phyloP scores from a whole-genome alignment of 2,797 vertebrate genomes.

The Oreochromis grahami region DNA sequence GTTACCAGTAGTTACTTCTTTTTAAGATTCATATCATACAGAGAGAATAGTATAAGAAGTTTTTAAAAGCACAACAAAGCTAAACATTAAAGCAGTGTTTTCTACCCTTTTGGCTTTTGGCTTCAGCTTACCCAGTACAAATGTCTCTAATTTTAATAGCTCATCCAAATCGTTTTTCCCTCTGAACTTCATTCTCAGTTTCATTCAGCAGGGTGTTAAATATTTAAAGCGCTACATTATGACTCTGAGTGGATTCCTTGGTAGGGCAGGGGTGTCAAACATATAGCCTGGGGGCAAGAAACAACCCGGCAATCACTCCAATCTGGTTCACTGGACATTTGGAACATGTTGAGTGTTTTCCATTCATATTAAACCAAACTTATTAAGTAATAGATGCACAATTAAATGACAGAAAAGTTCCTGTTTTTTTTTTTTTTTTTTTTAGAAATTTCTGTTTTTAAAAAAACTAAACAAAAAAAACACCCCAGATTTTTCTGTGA shows the following conservation, averaged over 20 bases:
- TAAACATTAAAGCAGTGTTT: not conserved
- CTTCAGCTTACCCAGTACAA: not conserved
- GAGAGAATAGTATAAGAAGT: not conserved
- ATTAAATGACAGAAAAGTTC: not conserved
- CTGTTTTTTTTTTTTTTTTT: fast-evolving
- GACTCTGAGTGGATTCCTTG: not conserved
- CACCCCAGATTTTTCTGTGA: not conserved
- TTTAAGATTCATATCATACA: not conserved
- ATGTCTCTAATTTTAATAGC: not conserved
- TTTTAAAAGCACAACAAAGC: not conserved
- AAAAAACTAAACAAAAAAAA: fast-evolving
- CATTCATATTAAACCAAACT: not conserved
- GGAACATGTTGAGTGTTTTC: not conserved
- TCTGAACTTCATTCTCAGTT: not conserved
- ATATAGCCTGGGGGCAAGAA: not conserved
- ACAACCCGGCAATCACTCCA: not conserved
- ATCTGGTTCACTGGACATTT: not conserved
- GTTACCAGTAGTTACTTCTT: not conserved
- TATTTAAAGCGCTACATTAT: not conserved
- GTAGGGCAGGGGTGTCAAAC: not conserved
- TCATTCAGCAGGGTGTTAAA: not conserved
- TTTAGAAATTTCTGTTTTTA: not conserved
- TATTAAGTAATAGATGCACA: not conserved
- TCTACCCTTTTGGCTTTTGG: not conserved
- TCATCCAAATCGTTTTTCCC: not conserved